Evolutionary conservation across 2,113 vertebrate species (phyloP), one percentile per base, ranked within the genome.

Genomic region (Aldabrachelys gigantea): DNA sequence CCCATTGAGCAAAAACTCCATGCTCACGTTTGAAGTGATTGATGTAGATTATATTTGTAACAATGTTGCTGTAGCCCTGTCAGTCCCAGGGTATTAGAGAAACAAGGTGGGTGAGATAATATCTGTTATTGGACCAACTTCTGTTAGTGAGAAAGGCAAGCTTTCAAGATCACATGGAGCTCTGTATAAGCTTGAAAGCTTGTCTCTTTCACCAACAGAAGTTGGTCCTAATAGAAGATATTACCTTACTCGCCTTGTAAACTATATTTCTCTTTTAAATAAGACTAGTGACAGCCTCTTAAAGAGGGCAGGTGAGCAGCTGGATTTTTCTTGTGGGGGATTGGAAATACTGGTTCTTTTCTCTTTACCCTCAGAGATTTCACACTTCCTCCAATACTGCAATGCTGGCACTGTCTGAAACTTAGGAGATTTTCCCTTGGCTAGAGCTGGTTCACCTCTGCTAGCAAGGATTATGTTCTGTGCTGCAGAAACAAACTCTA

Each of bases 281-380:
- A 41, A 17, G 19, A 31, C 53, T 44, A 79, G 31, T 19, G 88
- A 47, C 90, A 79, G 22, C 3, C 31, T 24, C 11, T 56, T 44
- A 49, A 12, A 4, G 0, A 0, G 16, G 0, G 17, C 25, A 38
- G 80, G 80, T 1, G 12, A 69, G 10, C 5, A 25, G 44, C 86
- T 29, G 9, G 5, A 8, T 14, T 25, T 41, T 41, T 56, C 53
- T 41, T 56, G n/a, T 10, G 5, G 1, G 78, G 50, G 31, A 57
- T 16, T 6, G 47, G 41, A 81, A 90, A 11, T 59, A 44, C 35
- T 31, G 14, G 52, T 80, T 17, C 38, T 27, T 4, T 31, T 19
- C 4, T 87, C 35, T 80, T 12, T 3, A 10, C 54, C 54, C 75
- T 85, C 56, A 65, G 69, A 69, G 56, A 3, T 50, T 24, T n/a